A percentile compares a stretch with the other conserved stretches of the same genome.
Evolutionary conservation across 1,140 invertebrate genomes (phyloP).

Genomic region (Rhopalosiphum padi): DNA sequence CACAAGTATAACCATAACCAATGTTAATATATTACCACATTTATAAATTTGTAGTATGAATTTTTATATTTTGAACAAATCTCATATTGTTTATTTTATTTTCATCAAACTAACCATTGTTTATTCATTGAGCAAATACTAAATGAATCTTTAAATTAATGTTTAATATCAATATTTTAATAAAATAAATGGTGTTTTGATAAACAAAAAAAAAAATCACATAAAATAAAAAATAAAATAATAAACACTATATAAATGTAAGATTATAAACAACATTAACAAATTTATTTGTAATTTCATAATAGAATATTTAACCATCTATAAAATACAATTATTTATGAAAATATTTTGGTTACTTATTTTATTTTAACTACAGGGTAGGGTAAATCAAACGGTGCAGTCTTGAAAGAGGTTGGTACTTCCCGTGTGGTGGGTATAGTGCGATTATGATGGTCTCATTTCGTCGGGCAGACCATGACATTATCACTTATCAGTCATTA

Average conservation of each 20-base stretch:
- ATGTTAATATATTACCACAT: neutral
- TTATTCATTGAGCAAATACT: neutral
- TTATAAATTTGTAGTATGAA: neutral
- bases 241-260: neutral
- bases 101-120: neutral
- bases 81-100: neutral
- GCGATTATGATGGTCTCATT: too few species aligned
- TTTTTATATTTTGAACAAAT: neutral
- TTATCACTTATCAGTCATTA: too few species aligned
- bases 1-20: neutral
- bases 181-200: neutral
- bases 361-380: neutral
- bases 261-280: neutral
- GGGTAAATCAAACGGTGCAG: too few species aligned
- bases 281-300: neutral
- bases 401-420: too few species aligned
- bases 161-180: neutral
- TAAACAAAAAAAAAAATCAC: neutral
- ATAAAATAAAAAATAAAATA: conserved; percentile 9
- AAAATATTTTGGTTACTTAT: neutral
- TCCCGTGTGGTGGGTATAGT: too few species aligned
- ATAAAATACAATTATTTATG: neutral
- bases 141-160: neutral
- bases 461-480: too few species aligned
- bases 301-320: neutral